A percentile compares a stretch with the other conserved stretches of the same genome.
Evolutionary conservation across 1,140 invertebrate species (phyloP).

Genomic region (Pachyrhynchus sulphureomaculatus): DNA sequence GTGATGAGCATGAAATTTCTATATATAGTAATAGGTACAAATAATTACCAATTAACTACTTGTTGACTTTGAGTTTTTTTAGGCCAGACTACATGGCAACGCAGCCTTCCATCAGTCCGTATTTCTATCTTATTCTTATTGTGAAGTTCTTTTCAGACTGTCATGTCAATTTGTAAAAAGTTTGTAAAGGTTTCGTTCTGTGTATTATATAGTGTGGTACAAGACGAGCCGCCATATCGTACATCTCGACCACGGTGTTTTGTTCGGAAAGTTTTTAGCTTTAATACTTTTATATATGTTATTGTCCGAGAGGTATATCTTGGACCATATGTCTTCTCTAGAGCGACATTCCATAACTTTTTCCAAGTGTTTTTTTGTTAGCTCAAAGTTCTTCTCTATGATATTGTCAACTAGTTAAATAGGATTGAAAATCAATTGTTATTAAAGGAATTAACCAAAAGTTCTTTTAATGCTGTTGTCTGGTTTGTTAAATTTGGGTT

Average conservation of each 20-base stretch:
- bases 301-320: slow-evolving; percentile 5
- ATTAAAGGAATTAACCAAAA: too few relatives aligned
- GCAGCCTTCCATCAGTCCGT: background rate
- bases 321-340: slow-evolving; percentile 10
- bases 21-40: too few relatives aligned
- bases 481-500: too few relatives aligned
- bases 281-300: slow-evolving; percentile 13
- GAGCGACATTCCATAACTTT: background rate
- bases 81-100: slow-evolving; percentile 2
- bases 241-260: slow-evolving; percentile 11
- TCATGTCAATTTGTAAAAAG: slow-evolving; percentile 26
- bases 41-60: too few relatives aligned
- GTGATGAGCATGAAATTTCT: too few relatives aligned
- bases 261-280: slow-evolving; percentile 18
- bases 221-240: slow-evolving; percentile 22
- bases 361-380: too few relatives aligned
- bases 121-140: slow-evolving; percentile 16
- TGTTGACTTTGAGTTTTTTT: too few relatives aligned
- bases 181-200: slow-evolving; percentile 10
- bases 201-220: slow-evolving; percentile 15
- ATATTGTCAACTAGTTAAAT: too few relatives aligned
- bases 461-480: too few relatives aligned
- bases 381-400: too few relatives aligned
- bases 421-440: too few relatives aligned
- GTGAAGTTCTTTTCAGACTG: slow-evolving; percentile 6